phyloP scores from a whole-genome alignment of 2,888 invertebrate genomes.

The Thera britannica region DNA sequence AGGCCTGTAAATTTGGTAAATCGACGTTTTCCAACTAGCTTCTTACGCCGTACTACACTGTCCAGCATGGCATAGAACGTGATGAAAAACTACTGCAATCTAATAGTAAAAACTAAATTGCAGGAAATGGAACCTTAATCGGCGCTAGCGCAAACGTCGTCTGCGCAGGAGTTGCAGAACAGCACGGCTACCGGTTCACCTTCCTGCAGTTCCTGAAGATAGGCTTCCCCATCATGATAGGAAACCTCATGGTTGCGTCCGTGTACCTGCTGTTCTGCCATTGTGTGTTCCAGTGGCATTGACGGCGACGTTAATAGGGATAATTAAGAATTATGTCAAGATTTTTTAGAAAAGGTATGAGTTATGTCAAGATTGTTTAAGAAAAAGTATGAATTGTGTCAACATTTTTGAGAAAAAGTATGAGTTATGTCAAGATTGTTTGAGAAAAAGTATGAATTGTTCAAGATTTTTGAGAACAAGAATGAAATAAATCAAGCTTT shows the following conservation, averaged over 20 bases:
- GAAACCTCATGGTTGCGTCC: constrained; percentile 88
- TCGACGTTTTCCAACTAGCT: too few species aligned
- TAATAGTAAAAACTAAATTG: not conserved
- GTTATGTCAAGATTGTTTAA: too few species aligned
- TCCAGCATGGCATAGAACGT: too few species aligned
- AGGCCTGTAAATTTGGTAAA: too few species aligned
- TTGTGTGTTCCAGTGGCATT: constrained; percentile 88
- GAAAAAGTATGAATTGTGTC: too few species aligned
- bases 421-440: too few species aligned
- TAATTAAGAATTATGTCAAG: not conserved
- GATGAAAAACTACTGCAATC: too few species aligned
- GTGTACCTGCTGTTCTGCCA: constrained; percentile 90
- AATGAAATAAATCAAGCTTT: too few species aligned
- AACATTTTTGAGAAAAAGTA: too few species aligned
- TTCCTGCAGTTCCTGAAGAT: constrained; percentile 94
- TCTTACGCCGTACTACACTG: too few species aligned
- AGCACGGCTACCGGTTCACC: constrained; percentile 94
- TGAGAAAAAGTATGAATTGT: too few species aligned
- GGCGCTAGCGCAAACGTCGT: constrained; percentile 97
- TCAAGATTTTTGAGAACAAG: too few species aligned
- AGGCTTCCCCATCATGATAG: constrained; percentile 93
- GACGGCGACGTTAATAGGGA: constrained; percentile 2
- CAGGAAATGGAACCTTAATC: constrained; percentile 95
- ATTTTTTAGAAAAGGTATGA: not conserved
- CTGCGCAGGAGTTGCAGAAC: constrained; percentile 96